Percentiles rank a stretch among this genome's conserved stretches.
These are phyloP conservation scores for Pica pica DNA, from an alignment of 2,113 vertebrate genomes.

Conservation along the genomic window DNA sequence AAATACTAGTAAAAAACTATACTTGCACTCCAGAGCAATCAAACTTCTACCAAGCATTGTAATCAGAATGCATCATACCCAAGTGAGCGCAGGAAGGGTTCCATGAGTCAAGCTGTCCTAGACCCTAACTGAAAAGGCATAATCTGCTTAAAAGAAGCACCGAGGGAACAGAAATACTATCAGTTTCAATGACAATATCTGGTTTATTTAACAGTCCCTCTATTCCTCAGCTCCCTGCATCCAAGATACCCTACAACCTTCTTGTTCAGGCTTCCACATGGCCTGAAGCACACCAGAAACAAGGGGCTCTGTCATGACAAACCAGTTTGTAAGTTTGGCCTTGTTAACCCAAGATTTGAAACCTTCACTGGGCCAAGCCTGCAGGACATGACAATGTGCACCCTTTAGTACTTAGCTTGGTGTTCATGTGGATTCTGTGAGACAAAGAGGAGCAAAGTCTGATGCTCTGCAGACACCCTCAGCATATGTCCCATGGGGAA, in stretches of 20 bases:
- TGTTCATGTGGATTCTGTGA: not conserved
- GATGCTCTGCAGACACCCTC: not conserved
- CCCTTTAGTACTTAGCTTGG: not conserved
- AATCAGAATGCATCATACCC: not conserved
- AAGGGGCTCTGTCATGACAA: accelerated
- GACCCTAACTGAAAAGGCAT: not conserved
- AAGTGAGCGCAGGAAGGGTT: not conserved
- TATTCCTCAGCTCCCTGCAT: not conserved
- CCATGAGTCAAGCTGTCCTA: not conserved
- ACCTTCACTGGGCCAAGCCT: not conserved
- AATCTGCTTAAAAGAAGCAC: not conserved
- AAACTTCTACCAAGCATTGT: not conserved
- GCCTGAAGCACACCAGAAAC: not conserved
- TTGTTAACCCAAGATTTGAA: not conserved
- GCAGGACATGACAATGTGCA: not conserved
- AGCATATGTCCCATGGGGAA: not conserved
- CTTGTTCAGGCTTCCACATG: not conserved
- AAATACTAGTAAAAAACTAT: not conserved
- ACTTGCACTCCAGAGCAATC: not conserved
- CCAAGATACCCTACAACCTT: not conserved
- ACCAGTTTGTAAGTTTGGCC: not conserved
- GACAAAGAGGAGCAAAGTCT: not conserved
- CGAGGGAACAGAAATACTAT: not conserved
- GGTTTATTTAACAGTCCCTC: not conserved
- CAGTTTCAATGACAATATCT: not conserved